These are phyloP conservation scores for Indicator indicator DNA, from an alignment of 2,113 vertebrate species.

Conservation along the genomic window DNA sequence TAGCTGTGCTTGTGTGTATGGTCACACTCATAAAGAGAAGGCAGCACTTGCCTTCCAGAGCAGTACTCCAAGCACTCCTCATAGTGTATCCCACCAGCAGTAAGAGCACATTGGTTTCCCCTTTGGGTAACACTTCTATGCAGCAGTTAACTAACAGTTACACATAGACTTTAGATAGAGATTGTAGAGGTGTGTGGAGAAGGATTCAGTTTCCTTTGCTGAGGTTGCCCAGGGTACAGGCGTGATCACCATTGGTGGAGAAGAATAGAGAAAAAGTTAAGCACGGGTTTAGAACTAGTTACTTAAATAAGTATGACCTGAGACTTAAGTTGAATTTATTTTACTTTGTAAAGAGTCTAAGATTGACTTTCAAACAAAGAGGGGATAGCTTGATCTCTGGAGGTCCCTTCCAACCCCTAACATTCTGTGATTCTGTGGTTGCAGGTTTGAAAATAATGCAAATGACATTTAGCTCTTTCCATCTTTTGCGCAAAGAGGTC, in stretches of 20 bases:
- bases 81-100: background rate
- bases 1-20: background rate
- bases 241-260: background rate
- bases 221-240: background rate
- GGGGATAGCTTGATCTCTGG: background rate
- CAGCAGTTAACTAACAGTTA: background rate
- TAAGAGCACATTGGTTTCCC: background rate
- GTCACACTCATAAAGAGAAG: background rate
- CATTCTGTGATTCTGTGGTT: too few relatives aligned
- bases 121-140: background rate
- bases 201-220: background rate
- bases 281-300: background rate
- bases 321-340: background rate
- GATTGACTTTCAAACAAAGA: background rate
- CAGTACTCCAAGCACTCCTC: background rate
- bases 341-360: background rate
- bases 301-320: background rate
- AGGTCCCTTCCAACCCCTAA: too few relatives aligned
- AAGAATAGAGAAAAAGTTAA: background rate
- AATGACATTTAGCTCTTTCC: background rate
- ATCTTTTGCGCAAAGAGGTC: background rate
- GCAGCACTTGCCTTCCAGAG: background rate
- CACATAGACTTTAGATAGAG: background rate
- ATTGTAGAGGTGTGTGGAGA: background rate
- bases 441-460: background rate